Conservation (phyloP, 2,888 invertebrate genomes). For the Gnatocerus cornutus region DNA sequence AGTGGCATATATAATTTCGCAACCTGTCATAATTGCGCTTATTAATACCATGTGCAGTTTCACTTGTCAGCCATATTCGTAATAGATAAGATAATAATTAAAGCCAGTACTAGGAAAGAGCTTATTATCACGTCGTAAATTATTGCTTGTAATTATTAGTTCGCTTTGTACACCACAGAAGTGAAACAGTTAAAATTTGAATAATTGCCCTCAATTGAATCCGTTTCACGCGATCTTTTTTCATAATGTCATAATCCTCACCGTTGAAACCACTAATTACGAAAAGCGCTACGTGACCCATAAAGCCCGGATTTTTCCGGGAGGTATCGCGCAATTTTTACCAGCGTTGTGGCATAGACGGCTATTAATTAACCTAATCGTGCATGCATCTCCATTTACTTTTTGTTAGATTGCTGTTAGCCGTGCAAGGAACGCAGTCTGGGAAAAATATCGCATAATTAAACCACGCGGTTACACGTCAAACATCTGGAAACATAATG, state of each 20-base stretch:
- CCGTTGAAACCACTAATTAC: background rate
- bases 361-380: slow-evolving; percentile 58
- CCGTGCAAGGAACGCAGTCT: slow-evolving; percentile 52
- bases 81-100: slow-evolving; percentile 51
- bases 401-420: slow-evolving; percentile 57
- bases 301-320: slow-evolving; percentile 13
- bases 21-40: slow-evolving; percentile 30
- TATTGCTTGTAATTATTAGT: slow-evolving; percentile 55
- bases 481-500: slow-evolving; percentile 15
- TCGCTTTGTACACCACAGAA: slow-evolving; percentile 16
- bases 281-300: slow-evolving; percentile 6
- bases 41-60: slow-evolving; percentile 43
- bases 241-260: slow-evolving; percentile 14
- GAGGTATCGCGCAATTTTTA: slow-evolving; percentile 4
- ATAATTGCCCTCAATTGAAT: slow-evolving; percentile 25
- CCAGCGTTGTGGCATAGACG: slow-evolving; percentile 26
- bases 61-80: slow-evolving; percentile 36
- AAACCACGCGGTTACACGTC: slow-evolving; percentile 10
- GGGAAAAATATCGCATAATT: slow-evolving; percentile 14
- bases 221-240: slow-evolving; percentile 20
- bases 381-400: slow-evolving; percentile 57
- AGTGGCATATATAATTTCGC: slow-evolving; percentile 24
- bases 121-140: slow-evolving; percentile 53
- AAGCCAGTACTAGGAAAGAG: slow-evolving; percentile 46
- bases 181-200: slow-evolving; percentile 24